Conservation (phyloP, 2,113 vertebrate genomes). For the Cariama cristata region DNA sequence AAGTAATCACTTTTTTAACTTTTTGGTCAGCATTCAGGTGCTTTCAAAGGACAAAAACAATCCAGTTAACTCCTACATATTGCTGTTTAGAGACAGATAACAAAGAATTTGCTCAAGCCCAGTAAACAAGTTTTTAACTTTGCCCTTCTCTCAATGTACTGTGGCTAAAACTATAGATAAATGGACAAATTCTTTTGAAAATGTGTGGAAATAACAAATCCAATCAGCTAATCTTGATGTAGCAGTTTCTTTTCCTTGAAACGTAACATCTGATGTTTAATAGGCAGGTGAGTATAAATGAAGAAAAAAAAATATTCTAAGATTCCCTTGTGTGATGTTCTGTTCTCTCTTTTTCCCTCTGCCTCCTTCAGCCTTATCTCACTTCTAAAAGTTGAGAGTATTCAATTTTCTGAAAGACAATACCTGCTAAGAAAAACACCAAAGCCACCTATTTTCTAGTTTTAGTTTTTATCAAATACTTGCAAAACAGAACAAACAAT, state of each 20-base stretch:
- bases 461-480: not conserved
- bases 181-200: not conserved
- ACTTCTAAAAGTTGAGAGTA: not conserved
- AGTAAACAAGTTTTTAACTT: not conserved
- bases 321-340: not conserved
- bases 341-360: not conserved
- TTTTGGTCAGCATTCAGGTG: not conserved
- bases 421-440: not conserved
- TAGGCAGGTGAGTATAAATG: not conserved
- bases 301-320: not conserved
- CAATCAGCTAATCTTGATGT: not conserved
- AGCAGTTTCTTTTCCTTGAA: not conserved
- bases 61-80: not conserved
- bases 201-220: not conserved
- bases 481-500: not conserved
- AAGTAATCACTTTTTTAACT: not conserved
- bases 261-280: not conserved
- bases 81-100: not conserved
- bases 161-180: not conserved
- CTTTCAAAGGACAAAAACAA: not conserved
- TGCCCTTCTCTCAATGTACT: not conserved
- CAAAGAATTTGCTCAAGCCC: not conserved
- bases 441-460: not conserved
- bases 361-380: not conserved
- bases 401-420: not conserved